These are phyloP conservation scores for Dolomedes plantarius DNA, from an alignment of 2,888 invertebrate genomes.

Conservation along the genomic window DNA sequence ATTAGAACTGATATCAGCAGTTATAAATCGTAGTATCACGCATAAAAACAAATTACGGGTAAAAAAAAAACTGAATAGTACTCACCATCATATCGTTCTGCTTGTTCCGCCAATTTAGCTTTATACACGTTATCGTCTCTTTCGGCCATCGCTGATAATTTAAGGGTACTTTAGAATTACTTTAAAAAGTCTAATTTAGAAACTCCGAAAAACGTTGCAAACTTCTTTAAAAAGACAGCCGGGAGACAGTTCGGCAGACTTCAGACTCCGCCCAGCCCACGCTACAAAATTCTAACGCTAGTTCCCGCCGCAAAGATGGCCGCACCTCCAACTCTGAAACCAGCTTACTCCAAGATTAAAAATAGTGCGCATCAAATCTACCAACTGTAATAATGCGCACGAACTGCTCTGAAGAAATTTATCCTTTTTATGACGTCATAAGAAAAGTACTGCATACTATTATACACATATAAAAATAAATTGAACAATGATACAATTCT, in stretches of 20 bases:
- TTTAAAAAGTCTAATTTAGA: slow-evolving; percentile 20
- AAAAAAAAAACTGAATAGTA: slow-evolving; percentile 7
- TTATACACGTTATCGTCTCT: slow-evolving; percentile 99
- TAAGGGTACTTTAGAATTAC: slow-evolving; percentile 20
- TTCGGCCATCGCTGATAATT: slow-evolving; percentile 64
- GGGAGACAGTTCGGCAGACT: background rate
- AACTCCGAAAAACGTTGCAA: slow-evolving; percentile 28
- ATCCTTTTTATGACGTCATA: background rate
- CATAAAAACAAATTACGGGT: background rate
- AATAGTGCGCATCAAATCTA: slow-evolving; percentile 58
- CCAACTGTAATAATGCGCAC: slow-evolving; percentile 57
- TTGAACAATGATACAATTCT: too few relatives aligned
- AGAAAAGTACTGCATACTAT: background rate
- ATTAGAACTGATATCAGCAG: too few relatives aligned
- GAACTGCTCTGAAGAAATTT: background rate
- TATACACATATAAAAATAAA: too few relatives aligned
- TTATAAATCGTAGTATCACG: too few relatives aligned
- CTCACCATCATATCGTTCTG: slow-evolving; percentile 99
- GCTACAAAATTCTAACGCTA: slow-evolving; percentile 64
- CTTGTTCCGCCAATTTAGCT: slow-evolving; percentile 99
- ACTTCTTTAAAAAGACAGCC: slow-evolving; percentile 31
- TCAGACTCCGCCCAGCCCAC: slow-evolving; percentile 66
- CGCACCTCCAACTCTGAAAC: slow-evolving; percentile 64
- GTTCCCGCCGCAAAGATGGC: slow-evolving; percentile 71
- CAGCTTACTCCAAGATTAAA: slow-evolving; percentile 67